These are phyloP conservation scores for Melanchra persicariae DNA, from an alignment of 2,888 invertebrate genomes.

Conservation along the genomic window DNA sequence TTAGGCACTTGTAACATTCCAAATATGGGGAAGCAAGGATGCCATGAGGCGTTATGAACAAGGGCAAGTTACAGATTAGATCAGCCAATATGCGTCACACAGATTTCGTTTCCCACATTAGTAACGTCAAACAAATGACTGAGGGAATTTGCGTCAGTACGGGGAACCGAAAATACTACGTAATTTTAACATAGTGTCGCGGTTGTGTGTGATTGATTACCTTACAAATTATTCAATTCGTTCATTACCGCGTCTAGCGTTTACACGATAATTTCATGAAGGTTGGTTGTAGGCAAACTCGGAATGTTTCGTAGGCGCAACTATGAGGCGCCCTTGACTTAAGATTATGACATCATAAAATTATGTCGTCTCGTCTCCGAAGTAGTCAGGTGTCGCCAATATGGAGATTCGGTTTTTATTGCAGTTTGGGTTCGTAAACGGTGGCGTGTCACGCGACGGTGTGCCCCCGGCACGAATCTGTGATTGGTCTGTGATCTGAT, in stretches of 20 bases:
- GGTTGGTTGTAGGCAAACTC: slow-evolving; percentile 72
- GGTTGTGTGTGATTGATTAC: slow-evolving; percentile 59
- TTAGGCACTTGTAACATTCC: slow-evolving; percentile 45
- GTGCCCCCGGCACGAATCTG: slow-evolving; percentile 41
- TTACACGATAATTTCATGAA: slow-evolving; percentile 66
- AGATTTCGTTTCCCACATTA: slow-evolving; percentile 44
- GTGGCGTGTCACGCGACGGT: slow-evolving; percentile 48
- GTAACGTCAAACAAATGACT: slow-evolving; percentile 22
- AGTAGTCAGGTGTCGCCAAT: slow-evolving; percentile 54
- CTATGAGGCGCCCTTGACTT: slow-evolving; percentile 69
- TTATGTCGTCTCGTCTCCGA: slow-evolving; percentile 49
- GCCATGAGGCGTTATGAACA: slow-evolving; percentile 41
- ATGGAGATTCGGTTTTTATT: slow-evolving; percentile 56
- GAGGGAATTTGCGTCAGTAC: slow-evolving; percentile 48
- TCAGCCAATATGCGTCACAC: slow-evolving; percentile 46
- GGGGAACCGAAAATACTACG: slow-evolving; percentile 47
- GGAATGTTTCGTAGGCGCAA: slow-evolving; percentile 63
- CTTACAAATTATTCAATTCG: slow-evolving; percentile 66
- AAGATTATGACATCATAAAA: slow-evolving; percentile 63
- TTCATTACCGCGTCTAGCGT: slow-evolving; percentile 51
- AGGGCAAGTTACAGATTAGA: slow-evolving; percentile 52
- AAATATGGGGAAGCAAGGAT: slow-evolving; percentile 59
- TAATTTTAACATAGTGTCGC: slow-evolving; percentile 45
- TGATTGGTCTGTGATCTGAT: slow-evolving; percentile 46
- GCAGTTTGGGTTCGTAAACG: slow-evolving; percentile 32